Conservation (phyloP, 2,888 invertebrate genomes). For the Sussaba pulchella region DNA sequence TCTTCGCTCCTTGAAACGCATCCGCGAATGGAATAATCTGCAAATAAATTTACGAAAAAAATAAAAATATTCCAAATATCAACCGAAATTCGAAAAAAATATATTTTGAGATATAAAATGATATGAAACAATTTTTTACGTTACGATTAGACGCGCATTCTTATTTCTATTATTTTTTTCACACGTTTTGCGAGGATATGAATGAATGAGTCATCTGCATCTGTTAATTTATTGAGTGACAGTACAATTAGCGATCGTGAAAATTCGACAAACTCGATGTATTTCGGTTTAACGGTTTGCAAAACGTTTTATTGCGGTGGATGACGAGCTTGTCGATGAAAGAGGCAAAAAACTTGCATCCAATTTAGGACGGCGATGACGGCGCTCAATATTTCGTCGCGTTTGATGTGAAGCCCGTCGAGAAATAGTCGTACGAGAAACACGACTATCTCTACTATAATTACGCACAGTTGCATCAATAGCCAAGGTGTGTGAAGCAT, state of each 20-base stretch:
- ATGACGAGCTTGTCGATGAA: constrained; percentile 76
- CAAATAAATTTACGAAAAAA: too few relatives aligned
- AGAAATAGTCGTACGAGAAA: constrained; percentile 79
- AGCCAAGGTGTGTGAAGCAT: constrained; percentile 82
- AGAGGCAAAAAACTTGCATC: constrained; percentile 83
- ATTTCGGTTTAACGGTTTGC: constrained; percentile 25
- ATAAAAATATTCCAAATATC: too few relatives aligned
- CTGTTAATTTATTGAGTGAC: constrained; percentile 29
- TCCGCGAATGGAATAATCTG: too few relatives aligned
- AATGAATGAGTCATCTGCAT: not conserved
- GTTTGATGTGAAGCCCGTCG: constrained; percentile 80
- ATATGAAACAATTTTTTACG: too few relatives aligned
- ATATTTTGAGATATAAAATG: too few relatives aligned
- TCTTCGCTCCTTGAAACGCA: too few relatives aligned
- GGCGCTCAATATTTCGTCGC: constrained; percentile 79
- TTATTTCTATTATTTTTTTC: too few relatives aligned
- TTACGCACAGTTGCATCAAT: constrained; percentile 81
- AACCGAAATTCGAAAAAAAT: too few relatives aligned
- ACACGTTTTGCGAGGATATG: not conserved
- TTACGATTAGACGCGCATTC: too few relatives aligned
- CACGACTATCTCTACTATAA: constrained; percentile 79
- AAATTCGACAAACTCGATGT: constrained; percentile 22
- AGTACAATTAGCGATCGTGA: constrained; percentile 3
- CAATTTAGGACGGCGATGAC: constrained; percentile 80
- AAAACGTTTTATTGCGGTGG: constrained; percentile 45